Conservation (phyloP, 2,888 invertebrate genomes). For the Cosmia trapezina region DNA sequence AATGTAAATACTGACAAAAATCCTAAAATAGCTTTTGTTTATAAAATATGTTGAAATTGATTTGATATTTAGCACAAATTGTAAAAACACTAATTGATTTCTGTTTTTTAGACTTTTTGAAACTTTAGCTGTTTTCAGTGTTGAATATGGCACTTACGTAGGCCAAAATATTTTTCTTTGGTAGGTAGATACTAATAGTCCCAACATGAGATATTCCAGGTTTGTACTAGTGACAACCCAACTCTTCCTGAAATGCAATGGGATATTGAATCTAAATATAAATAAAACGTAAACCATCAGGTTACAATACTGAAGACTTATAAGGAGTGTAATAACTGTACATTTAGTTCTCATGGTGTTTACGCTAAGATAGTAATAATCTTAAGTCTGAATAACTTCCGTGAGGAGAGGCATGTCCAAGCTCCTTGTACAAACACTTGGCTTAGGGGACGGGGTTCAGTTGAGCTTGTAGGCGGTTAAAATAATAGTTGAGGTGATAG, state of each 20-base stretch:
- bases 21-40: conserved; percentile 31
- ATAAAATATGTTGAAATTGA: conserved; percentile 27
- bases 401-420: conserved; percentile 39
- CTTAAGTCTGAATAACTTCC: conserved; percentile 63
- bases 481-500: conserved; percentile 24
- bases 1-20: conserved; percentile 32
- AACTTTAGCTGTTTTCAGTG: not conserved
- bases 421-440: conserved; percentile 36
- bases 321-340: conserved; percentile 35
- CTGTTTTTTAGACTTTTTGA: no score
- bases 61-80: conserved; percentile 22
- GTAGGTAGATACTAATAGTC: not conserved
- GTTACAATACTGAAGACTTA: conserved; percentile 4
- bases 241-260: not conserved
- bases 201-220: not conserved
- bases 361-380: conserved; percentile 63
- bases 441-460: conserved; percentile 21
- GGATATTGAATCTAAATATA: not conserved
- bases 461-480: conserved; percentile 9
- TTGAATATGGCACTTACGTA: not conserved
- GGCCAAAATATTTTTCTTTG: not conserved
- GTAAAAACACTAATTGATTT: conserved; percentile 15
- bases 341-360: conserved; percentile 45
- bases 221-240: not conserved
- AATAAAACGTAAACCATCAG: conserved; percentile 5